Conservation (phyloP, 2,797 vertebrate genomes). For the Chaenodraco wilsoni region DNA sequence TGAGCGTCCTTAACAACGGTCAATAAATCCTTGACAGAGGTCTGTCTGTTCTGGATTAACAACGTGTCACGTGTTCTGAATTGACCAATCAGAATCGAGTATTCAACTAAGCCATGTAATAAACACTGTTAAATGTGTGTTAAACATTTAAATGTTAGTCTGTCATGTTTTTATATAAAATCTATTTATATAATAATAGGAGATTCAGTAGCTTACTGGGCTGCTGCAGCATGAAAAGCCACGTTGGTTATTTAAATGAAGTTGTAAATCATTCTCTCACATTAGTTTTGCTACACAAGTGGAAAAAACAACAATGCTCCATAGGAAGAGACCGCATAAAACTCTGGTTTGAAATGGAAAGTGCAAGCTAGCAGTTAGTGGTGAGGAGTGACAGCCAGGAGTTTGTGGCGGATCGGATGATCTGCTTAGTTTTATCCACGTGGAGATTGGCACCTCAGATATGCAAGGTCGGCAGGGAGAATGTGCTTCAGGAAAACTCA, state of each 20-base stretch:
- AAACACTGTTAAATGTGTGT: not conserved
- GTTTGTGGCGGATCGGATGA: conserved; percentile 58
- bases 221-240: not conserved
- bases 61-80: no score
- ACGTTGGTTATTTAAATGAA: conserved; percentile 20
- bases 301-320: conserved; percentile 49
- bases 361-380: conserved; percentile 76
- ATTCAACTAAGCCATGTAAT: no score
- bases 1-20: no score
- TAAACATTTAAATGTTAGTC: not conserved
- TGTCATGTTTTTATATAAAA: not conserved
- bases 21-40: no score
- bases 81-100: no score
- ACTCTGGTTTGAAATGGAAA: conserved; percentile 51
- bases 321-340: conserved; percentile 37
- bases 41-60: no score
- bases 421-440: conserved; percentile 52
- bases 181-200: not conserved
- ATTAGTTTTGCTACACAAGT: conserved; percentile 45
- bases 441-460: conserved; percentile 59
- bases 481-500: conserved; percentile 6
- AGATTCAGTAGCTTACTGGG: not conserved
- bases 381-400: conserved; percentile 74
- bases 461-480: conserved; percentile 1
- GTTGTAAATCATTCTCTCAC: conserved; percentile 34